Conservation (phyloP, 2,888 invertebrate genomes). For the Chloroclysta siterata region DNA sequence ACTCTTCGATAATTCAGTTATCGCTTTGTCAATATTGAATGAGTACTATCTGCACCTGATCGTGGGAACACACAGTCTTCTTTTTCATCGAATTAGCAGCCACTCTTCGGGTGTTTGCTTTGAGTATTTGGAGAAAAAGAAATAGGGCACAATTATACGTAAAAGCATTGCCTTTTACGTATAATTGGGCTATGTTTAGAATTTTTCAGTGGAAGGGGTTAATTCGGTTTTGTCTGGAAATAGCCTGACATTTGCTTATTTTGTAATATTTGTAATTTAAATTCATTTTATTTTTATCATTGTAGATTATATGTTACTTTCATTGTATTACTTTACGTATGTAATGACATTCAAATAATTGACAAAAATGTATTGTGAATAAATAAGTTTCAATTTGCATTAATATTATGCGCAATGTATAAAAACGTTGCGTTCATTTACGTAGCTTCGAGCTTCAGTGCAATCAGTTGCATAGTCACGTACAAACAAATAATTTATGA, state of each 20-base stretch:
- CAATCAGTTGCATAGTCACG: slow-evolving; percentile 4
- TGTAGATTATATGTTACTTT: no score
- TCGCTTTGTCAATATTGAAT: slow-evolving; percentile 59
- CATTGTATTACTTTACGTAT: no score
- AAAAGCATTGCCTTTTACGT: background rate
- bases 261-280: no score
- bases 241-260: no score
- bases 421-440: no score
- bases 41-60: slow-evolving; percentile 55
- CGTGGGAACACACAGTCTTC: slow-evolving; percentile 69
- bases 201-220: background rate
- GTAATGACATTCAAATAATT: no score
- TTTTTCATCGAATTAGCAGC: slow-evolving; percentile 51
- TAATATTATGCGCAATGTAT: no score
- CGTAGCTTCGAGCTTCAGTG: no score
- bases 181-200: background rate
- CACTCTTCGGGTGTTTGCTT: slow-evolving; percentile 35
- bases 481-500: slow-evolving; percentile 6
- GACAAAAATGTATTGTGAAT: no score
- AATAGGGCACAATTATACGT: slow-evolving; percentile 29
- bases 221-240: no score
- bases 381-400: no score
- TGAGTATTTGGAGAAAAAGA: slow-evolving; percentile 23
- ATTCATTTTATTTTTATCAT: no score
- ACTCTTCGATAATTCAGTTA: slow-evolving; percentile 40